Evolutionary conservation across 2,888 invertebrate genomes (phyloP), one percentile per base, ranked within the genome.

Genomic region (Volucella bombylans): DNA sequence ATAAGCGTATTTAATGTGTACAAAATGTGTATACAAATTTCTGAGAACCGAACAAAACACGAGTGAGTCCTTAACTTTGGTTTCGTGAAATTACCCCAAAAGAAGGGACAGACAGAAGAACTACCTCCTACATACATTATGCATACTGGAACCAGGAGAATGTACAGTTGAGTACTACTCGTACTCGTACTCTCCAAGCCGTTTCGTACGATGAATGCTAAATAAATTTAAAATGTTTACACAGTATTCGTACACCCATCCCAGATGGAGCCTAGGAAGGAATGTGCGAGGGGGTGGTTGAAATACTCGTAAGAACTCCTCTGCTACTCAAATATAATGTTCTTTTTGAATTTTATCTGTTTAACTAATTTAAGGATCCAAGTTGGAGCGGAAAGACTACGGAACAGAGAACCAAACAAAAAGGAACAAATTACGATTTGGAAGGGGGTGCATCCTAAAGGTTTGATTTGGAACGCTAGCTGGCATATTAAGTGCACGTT

Each of bases 141-240:
- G 74, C 80, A 79, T 79, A 41, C 59, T 59, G 47, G 11, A 45
- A 31, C 31, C 31, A 31, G 15, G 49, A 54, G 18, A 73, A 55
- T 47, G 10, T 31, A 18, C 49, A 47, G 47, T 38, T 39, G 67
- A 77, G 49, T 72, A 12, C 82, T 47, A 65, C 65, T 38, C 47
- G 39, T 47, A 65, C 47, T 14, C 41, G 14, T 45, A 2, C 1
- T 45, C 6, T 45, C 45, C 4, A 0, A 8, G 14, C n/a, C 54
- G 57, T 52, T 50, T 61, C 71, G 57, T 52, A 81, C 57, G 49
- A 74, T 71, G 61, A 79, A 74, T 76, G 74, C 57, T 67, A 80
- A 80, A 80, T 83, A 80, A 80, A 83, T 83, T 83, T 71, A 74
- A 83, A 83, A 83, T 83, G 85, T 85, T 81, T 72, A 57, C 81